Evolutionary conservation across 2,113 vertebrate genomes (phyloP).

Genomic region (Struthidea cinerea): DNA sequence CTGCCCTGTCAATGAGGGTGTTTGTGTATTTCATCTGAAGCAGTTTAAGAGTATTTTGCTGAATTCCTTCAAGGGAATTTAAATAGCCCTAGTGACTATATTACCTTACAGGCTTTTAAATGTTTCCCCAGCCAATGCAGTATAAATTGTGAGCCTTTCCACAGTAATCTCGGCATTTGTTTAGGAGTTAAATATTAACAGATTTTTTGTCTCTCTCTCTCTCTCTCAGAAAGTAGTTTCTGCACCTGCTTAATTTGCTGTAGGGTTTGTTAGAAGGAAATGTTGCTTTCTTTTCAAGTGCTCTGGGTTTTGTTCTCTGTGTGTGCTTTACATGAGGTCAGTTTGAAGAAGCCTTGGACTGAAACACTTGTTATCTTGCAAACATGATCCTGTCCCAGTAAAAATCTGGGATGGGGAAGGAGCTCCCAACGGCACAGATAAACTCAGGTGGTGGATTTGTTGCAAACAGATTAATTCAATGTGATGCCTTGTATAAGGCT

Average conservation of each 20-base stretch:
- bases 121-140: background rate
- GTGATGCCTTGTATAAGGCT: background rate
- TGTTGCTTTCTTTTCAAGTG: background rate
- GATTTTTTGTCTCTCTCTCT: background rate
- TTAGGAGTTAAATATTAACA: slow-evolving; percentile 42
- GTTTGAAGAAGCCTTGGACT: background rate
- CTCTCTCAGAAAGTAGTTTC: background rate
- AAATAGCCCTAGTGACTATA: slow-evolving; percentile 30
- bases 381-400: background rate
- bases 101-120: slow-evolving; percentile 21
- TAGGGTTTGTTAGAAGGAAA: background rate
- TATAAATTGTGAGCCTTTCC: background rate
- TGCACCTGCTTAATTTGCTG: slow-evolving; percentile 24
- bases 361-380: background rate
- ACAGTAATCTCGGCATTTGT: slow-evolving; percentile 16
- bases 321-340: background rate
- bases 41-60: background rate
- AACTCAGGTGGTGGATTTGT: background rate
- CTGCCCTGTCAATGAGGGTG: background rate
- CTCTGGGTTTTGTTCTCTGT: background rate
- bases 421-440: background rate
- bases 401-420: background rate
- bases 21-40: background rate
- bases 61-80: slow-evolving; percentile 18
- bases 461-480: background rate